Conservation (phyloP, 2,797 vertebrate species). For the Benthosema pterotum region DNA sequence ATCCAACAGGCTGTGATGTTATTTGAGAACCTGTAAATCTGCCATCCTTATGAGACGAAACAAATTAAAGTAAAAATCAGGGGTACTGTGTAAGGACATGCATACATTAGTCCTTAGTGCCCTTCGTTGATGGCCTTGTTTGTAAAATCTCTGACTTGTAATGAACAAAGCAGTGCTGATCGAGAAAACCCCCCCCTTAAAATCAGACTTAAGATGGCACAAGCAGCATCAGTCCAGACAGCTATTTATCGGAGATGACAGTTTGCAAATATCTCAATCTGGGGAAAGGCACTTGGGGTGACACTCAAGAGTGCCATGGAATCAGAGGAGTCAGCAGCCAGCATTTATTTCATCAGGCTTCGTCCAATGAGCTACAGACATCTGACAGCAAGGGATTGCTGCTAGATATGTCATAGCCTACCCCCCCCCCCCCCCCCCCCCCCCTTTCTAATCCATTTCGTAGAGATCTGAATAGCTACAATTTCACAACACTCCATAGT, state of each 20-base stretch:
- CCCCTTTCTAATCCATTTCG: slow-evolving; percentile 71
- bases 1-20: too few species aligned
- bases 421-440: slow-evolving; percentile 48
- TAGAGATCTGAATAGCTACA: slow-evolving; percentile 76
- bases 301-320: slow-evolving; percentile 88
- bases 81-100: slow-evolving; percentile 53
- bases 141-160: slow-evolving; percentile 54
- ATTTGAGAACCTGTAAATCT: too few species aligned
- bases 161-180: slow-evolving; percentile 52
- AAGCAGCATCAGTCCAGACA: slow-evolving; percentile 84
- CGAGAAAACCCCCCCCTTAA: slow-evolving; percentile 63
- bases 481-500: slow-evolving; percentile 73
- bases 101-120: slow-evolving; percentile 44
- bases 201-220: slow-evolving; percentile 66
- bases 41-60: too few species aligned
- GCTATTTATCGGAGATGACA: slow-evolving; percentile 98
- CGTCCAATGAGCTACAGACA: slow-evolving; percentile 85
- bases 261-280: slow-evolving; percentile 99
- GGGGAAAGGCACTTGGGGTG: slow-evolving; percentile 87
- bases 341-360: slow-evolving; percentile 92
- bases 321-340: slow-evolving; percentile 96
- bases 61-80: background rate
- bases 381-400: slow-evolving; percentile 86
- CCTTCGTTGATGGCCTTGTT: slow-evolving; percentile 45
- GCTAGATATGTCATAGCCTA: slow-evolving; percentile 69